phyloP scores from a whole-genome alignment of 2,888 invertebrate species.

The Sesia bembeciformis region DNA sequence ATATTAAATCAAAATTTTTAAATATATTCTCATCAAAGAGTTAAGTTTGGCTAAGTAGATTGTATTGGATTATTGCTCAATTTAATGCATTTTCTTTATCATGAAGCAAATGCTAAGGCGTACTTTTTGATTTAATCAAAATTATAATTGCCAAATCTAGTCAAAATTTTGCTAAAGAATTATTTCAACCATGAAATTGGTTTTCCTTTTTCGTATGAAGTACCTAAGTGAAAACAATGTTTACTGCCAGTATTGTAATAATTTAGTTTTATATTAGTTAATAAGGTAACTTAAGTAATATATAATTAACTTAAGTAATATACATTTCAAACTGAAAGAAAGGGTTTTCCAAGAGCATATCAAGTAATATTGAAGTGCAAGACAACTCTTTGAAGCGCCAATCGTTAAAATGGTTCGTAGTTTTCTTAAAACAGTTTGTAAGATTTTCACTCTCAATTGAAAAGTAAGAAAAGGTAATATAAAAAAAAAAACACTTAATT shows the following conservation, averaged over 20 bases:
- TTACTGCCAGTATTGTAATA: neutral
- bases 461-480: neutral
- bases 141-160: constrained; percentile 24
- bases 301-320: neutral
- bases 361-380: too few relatives aligned
- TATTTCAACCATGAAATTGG: neutral
- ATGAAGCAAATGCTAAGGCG: constrained; percentile 14
- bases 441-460: too few relatives aligned
- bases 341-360: neutral
- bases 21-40: constrained; percentile 62
- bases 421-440: too few relatives aligned
- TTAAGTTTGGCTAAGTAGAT: constrained; percentile 24
- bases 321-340: neutral
- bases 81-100: constrained; percentile 52
- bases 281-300: neutral
- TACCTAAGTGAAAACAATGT: neutral
- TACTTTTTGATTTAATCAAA: constrained; percentile 1
- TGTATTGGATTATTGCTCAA: constrained; percentile 56
- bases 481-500: neutral
- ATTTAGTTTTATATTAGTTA: neutral
- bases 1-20: constrained; percentile 62
- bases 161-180: constrained; percentile 19
- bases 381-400: too few relatives aligned
- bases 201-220: constrained; percentile 4
- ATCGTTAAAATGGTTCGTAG: too few relatives aligned